These are phyloP conservation scores for Rafetus swinhoei DNA, from an alignment of 2,113 vertebrate genomes.

Conservation along the genomic window DNA sequence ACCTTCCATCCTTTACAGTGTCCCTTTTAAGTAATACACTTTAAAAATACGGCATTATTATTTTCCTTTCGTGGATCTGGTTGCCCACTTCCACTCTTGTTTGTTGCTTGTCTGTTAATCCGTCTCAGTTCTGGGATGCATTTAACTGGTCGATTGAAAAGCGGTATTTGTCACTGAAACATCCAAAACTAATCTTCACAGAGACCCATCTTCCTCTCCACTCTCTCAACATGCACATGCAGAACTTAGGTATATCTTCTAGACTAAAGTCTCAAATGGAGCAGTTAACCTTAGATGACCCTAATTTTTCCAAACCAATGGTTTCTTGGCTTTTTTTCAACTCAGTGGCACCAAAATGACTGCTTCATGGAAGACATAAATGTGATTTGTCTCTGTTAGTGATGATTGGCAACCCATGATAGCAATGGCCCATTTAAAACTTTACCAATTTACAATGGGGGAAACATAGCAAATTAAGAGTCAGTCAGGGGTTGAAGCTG, in stretches of 20 bases:
- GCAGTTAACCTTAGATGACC: not conserved
- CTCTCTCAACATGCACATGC: not conserved
- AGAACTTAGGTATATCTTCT: accelerated
- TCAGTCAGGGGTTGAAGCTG: not conserved
- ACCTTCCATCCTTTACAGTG: constrained; percentile 60
- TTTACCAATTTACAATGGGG: not conserved
- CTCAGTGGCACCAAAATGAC: not conserved
- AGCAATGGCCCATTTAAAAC: not conserved
- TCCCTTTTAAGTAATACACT: constrained; percentile 73
- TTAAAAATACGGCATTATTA: not conserved
- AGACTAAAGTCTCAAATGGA: not conserved
- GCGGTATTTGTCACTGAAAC: not conserved
- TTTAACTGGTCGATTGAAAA: not conserved
- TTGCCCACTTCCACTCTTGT: constrained; percentile 38
- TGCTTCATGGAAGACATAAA: not conserved
- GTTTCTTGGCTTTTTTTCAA: not conserved
- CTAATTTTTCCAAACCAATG: not conserved
- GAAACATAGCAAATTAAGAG: not conserved
- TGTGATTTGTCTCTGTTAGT: accelerated
- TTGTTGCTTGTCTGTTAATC: not conserved
- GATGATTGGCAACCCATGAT: not conserved
- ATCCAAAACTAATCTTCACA: not conserved
- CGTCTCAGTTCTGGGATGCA: not conserved
- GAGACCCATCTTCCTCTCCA: not conserved
- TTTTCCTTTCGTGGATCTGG: not conserved